Evolutionary conservation across 2,888 invertebrate genomes (phyloP), one percentile per base, ranked within the genome.

Genomic region (Camptogramma bilineatum): DNA sequence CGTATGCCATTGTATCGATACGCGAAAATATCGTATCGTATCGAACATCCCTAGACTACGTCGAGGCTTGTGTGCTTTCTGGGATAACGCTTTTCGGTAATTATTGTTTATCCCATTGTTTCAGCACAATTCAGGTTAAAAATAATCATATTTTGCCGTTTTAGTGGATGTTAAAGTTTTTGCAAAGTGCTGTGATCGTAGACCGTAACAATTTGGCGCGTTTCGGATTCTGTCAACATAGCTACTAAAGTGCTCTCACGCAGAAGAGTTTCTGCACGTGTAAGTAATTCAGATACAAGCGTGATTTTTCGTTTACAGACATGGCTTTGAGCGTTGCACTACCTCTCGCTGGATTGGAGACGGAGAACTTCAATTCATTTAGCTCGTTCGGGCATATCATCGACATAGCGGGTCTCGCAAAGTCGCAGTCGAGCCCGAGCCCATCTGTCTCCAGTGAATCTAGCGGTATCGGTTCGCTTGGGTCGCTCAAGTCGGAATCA

Each of bases 301-400:
- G 77, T 80, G 73, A 81, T 83, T 88, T 87, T 88, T 73, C 75
- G 63, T 82, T 91, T 85, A 53, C 92, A 93, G 93, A 88, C 84
- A 95, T 95, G 95, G 94, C 94, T 85, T 86, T 95, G 82, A 93
- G 94, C 82, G 91, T 95, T 84, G 94, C 94, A 77, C 85, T 95
- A 86, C 94, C 95, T 66, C 82, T 94, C 67, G 91, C 93, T 73
- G 94, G 94, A 69, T 82, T 94, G 86, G 94, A 94, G 80, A 85
- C 94, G 55, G 94, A 94, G 63, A 90, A 89, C 74, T 94, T 94
- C 80, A 87, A 90, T 77, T 90, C 91, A 46, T 89, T 91, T 74
- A 91, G 87, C 83, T 90, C 87, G 57, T 93, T 84, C 76, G 92
- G 81, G 79, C 89, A 91, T 85, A 91, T 91, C 80, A 91, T 92